Evolutionary conservation across 2,113 vertebrate species (phyloP), one percentile per base, ranked within the genome.

Genomic region (Petrocephalus zakoni): DNA sequence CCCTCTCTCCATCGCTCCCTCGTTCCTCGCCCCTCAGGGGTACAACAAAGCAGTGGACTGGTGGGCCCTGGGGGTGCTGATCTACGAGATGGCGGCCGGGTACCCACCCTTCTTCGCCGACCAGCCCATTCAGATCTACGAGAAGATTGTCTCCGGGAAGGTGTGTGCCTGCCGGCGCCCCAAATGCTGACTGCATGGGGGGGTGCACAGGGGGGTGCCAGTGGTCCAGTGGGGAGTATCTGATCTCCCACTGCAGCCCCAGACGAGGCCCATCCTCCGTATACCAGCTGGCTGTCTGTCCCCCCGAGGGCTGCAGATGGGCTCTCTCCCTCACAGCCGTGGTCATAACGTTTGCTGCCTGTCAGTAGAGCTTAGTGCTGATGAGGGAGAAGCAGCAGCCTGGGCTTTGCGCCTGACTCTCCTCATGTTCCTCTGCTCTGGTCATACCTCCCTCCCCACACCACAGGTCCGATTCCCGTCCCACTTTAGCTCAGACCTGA

Each of bases 21-120:
- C 37, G 2, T 6, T 47, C 53, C 15, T n/a, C 49, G 22, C 88
- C 37, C 89, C 64, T 5, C 85, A 97, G 96, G 97, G 97, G 25
- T 98, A 98, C 90, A 98, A 98, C 94, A 98, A 98, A 90, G 97
- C 97, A 0, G 97, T 98, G 90, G 97, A 98, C 94, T 98, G 97
- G 97, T 98, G 97, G 97, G 97, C 97, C 2, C 93, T 98, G 61
- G 97, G 97, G 0, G 97, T 98, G 37, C 94, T 98, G n/a, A 96
- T 98, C 92, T 98, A 98, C 2, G 97, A 98, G 94, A 98, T 98
- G 97, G 97, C 96, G 0, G 97, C 97, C 0, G 97, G 97, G 29
- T 98, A 98, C 91, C 97, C 97, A 0, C 97, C 97, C 6, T 98
- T 98, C 92, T 98, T 98, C 88, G 97, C 97, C 0, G 97, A 98